Evolutionary conservation across 64 coral and sea anemone species (phyloP).

Genomic region (Catalaphyllia jardinei): DNA sequence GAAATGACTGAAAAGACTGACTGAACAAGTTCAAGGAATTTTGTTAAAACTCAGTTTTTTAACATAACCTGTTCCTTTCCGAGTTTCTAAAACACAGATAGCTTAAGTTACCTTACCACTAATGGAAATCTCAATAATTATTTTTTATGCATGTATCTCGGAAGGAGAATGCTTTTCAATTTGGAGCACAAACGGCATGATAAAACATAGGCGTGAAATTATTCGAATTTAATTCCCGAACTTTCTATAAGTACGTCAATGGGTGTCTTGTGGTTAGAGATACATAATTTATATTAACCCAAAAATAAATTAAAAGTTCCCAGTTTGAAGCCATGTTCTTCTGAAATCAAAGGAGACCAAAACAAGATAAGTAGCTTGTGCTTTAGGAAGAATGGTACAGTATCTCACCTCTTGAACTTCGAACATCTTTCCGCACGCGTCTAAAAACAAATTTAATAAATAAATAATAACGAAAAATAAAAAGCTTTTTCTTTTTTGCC

Average conservation of each 20-base stretch:
- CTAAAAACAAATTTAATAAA: constrained; percentile 8
- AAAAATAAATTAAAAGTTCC: not conserved
- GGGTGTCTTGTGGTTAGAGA: not conserved
- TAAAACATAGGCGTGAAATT: not conserved
- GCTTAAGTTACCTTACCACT: no score
- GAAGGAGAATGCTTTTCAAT: not conserved
- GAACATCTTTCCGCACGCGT: not conserved
- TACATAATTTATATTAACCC: constrained; percentile 2
- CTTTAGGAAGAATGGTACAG: not conserved
- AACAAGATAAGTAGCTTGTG: not conserved
- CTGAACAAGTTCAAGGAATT: no score
- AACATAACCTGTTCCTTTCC: no score
- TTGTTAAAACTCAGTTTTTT: no score
- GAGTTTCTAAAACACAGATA: no score
- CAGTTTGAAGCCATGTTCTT: not conserved
- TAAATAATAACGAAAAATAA: not conserved
- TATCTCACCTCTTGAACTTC: not conserved
- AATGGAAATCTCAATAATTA: no score
- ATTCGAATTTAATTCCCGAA: not conserved
- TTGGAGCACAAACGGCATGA: not conserved
- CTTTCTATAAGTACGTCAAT: not conserved
- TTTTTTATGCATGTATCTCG: no score
- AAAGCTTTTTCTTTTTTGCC: not conserved
- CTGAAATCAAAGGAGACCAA: no score
- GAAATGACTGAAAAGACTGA: no score